Conservation (phyloP, 2,888 invertebrate species). For the Xylophagus ater region DNA sequence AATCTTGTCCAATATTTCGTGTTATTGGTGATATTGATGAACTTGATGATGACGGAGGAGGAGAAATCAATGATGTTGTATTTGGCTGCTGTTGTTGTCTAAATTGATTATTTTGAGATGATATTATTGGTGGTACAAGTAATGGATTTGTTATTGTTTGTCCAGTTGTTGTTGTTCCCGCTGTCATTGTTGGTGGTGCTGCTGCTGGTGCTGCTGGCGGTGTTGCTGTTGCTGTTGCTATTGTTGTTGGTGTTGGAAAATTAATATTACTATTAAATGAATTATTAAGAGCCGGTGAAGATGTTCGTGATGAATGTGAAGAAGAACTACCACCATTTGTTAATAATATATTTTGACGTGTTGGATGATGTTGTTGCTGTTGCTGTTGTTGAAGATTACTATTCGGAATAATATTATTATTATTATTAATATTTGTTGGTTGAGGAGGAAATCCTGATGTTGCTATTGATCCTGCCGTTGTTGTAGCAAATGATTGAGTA, state of each 20-base stretch:
- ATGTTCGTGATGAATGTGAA: constrained; percentile 35
- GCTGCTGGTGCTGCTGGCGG: not conserved
- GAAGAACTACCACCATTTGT: constrained; percentile 22
- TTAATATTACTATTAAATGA: constrained; percentile 15
- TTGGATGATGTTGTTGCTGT: constrained; percentile 1
- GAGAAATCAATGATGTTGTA: not conserved
- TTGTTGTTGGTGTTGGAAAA: constrained; percentile 8
- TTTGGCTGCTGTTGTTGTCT: not conserved
- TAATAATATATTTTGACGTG: constrained; percentile 1
- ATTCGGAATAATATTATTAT: not conserved
- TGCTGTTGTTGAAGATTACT: not conserved
- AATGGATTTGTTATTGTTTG: constrained; percentile 12
- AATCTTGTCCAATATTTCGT: not conserved
- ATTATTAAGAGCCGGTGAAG: constrained; percentile 28
- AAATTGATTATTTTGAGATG: constrained; percentile 2
- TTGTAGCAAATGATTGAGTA: not conserved
- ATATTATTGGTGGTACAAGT: constrained; percentile 6
- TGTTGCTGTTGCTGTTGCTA: constrained; percentile 13
- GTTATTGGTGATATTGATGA: not conserved
- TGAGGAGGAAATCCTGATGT: not conserved
- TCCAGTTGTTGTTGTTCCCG: constrained; percentile 11
- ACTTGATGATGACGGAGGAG: not conserved
- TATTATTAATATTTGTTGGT: constrained; percentile 3
- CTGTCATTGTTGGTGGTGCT: not conserved
- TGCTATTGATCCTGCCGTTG: not conserved